Conservation (phyloP, 2,113 vertebrate species). For the Salvelinus sp. region DNA sequence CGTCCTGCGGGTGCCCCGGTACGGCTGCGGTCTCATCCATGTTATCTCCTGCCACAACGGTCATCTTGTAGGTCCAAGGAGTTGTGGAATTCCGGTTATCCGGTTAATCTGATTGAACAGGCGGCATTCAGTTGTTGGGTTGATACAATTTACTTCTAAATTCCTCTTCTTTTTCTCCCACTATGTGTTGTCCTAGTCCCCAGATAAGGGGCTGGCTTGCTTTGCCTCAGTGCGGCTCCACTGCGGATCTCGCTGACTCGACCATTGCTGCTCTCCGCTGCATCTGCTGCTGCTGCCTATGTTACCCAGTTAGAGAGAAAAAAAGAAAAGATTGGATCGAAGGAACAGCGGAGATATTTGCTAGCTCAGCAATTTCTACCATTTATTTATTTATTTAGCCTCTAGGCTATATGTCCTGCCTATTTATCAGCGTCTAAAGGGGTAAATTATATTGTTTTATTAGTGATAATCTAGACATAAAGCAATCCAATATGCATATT, state of each 20-base stretch:
- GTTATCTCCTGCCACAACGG: conserved; percentile 93
- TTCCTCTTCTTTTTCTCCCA: conserved; percentile 60
- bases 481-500: not conserved
- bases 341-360: conserved; percentile 74
- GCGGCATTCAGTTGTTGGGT: conserved; percentile 56
- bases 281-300: conserved; percentile 73
- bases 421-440: not conserved
- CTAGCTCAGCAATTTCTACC: conserved; percentile 85
- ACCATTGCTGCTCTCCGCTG: conserved; percentile 76
- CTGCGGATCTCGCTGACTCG: conserved; percentile 76
- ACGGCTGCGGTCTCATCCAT: conserved; percentile 91
- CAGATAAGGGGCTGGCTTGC: conserved; percentile 60
- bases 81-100: conserved; percentile 60
- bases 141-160: conserved; percentile 45
- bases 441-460: not conserved
- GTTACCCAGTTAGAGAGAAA: conserved; percentile 52
- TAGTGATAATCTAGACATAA: not conserved
- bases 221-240: conserved; percentile 77
- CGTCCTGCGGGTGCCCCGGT: conserved; percentile 93
- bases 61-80: conserved; percentile 81
- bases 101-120: conserved; percentile 42
- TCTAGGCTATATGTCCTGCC: not conserved
- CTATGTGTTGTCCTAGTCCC: conserved; percentile 59
- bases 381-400: conserved; percentile 61
- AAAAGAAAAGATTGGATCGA: conserved; percentile 70